Conservation (phyloP, 92 coral and sea anemone genomes). For the Hydrozoanthus gracilis region DNA sequence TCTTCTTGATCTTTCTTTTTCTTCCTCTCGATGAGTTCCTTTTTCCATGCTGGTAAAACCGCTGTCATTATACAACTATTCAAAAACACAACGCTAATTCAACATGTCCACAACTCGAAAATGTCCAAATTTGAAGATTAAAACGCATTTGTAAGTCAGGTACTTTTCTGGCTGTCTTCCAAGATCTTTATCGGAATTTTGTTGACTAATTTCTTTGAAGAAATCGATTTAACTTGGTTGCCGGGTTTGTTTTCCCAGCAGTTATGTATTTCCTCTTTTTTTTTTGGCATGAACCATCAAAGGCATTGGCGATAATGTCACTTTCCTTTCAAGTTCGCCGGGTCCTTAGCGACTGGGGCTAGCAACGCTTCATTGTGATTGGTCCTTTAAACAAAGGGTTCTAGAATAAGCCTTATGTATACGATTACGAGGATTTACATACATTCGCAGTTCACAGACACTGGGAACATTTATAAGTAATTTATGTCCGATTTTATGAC, state of each 20-base stretch:
- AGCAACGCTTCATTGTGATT: constrained; percentile 16
- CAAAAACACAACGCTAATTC: background rate
- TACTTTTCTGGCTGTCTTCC: background rate
- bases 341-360: constrained; percentile 25
- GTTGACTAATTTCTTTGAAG: background rate
- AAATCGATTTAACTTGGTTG: background rate
- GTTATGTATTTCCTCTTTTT: background rate
- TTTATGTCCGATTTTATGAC: no score
- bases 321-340: constrained; percentile 11
- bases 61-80: constrained; percentile 64
- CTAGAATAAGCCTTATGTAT: background rate
- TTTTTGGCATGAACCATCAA: background rate
- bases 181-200: background rate
- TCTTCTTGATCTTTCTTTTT: constrained; percentile 73
- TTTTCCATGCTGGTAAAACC: constrained; percentile 89
- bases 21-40: constrained; percentile 85
- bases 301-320: background rate
- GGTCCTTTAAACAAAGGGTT: constrained; percentile 23
- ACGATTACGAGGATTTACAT: no score
- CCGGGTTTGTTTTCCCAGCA: background rate
- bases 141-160: background rate
- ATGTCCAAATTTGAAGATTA: constrained; percentile 9
- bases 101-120: background rate
- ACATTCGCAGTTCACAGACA: no score
- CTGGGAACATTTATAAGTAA: no score